Base-by-base conservation (phyloP, 2,113 vertebrate genomes). In the Oncorhynchus tshawytscha region DNA sequence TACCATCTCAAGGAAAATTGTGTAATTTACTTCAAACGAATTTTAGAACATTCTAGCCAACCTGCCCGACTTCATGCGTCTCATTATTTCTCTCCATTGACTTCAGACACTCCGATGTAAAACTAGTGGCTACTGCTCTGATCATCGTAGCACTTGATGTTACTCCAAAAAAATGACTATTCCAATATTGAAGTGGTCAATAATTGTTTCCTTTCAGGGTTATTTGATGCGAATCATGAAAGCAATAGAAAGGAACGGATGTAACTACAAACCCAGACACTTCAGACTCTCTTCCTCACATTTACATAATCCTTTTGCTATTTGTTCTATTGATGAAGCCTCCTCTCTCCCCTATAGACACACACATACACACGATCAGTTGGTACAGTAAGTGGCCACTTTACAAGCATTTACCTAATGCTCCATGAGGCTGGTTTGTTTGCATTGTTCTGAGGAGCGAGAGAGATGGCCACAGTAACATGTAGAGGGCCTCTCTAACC, bases 1-100 rank as follows among this genome's bases (percentile, higher is more conserved):
- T 80, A 45, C 39, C n/a, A 65, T 60, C 34, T 82, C 8, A 12
- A 62, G 31, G 24, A 76, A 59, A 64, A 57, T 20, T 9, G 8
- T 45, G 39, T 45, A 45, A 45, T 45, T 45, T 45, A 12, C 39
- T 45, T 45, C 39, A 45, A 45, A 39, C 8, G 0, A 39, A 9
- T 39, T 39, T 39, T 39, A 2, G 39, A 39, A 39, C 39, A 9
- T 39, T 39, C 8, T 39, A 9, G 39, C 39, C 39, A 39, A 39
- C 1, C n/a, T n/a, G 6, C 16, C 20, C n/a, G 18, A 60, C 27
- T 72, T 18, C 49, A 3, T 59, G 45, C 2, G 8, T 54, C 24
- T 54, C 48, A 48, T 18, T 72, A 16, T 4, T 60, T 71, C 5
- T 16, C 11, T 71, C 15, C 25, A 72, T 27, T 25, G 49, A 39